Evolutionary conservation across 2,113 vertebrate genomes (phyloP).

Genomic region (Montifringilla adamsi): DNA sequence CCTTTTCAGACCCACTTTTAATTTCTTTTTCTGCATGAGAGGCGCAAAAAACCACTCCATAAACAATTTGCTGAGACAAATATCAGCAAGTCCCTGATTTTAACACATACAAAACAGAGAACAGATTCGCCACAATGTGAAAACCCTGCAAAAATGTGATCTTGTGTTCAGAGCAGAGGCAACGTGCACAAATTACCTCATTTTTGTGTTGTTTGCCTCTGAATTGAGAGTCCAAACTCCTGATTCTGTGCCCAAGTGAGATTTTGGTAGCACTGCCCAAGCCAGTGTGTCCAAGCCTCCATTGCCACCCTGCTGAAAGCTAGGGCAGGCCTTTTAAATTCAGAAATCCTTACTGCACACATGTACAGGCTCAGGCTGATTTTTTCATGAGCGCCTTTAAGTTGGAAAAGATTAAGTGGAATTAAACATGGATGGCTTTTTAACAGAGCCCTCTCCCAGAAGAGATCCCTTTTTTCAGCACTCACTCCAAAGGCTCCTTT

Average conservation of each 20-base stretch:
- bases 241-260: background rate
- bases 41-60: background rate
- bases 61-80: background rate
- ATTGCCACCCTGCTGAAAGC: background rate
- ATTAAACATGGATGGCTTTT: slow-evolving; percentile 21
- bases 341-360: background rate
- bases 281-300: background rate
- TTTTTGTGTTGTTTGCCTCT: background rate
- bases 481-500: background rate
- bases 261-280: background rate
- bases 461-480: background rate
- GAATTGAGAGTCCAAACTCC: background rate
- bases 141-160: background rate
- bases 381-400: background rate
- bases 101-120: background rate
- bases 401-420: slow-evolving; percentile 8
- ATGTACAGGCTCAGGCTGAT: fast-evolving
- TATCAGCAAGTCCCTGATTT: background rate
- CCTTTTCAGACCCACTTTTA: background rate
- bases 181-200: fast-evolving
- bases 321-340: background rate
- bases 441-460: background rate
- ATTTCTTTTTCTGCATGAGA: background rate
- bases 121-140: background rate
- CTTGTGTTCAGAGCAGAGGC: background rate